Evolutionary conservation across 1,140 invertebrate species (phyloP).

Genomic region (Ruditapes philippinarum): DNA sequence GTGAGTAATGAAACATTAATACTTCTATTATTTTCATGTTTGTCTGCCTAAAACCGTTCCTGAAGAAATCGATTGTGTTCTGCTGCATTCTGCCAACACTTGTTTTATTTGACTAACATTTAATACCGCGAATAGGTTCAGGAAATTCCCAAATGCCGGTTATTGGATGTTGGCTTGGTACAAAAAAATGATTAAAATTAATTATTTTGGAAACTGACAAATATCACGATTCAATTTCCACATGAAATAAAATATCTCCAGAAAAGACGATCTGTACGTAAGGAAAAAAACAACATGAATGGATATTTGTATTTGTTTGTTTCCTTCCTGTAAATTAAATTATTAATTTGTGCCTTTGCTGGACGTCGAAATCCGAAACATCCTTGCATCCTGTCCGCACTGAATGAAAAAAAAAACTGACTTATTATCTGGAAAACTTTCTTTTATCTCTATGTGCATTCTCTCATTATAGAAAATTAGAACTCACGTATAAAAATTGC

Average conservation of each 20-base stretch:
- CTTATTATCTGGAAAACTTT: too few species aligned
- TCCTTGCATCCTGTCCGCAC: too few species aligned
- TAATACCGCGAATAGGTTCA: background rate
- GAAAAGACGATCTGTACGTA: too few species aligned
- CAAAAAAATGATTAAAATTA: background rate
- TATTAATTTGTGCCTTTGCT: background rate
- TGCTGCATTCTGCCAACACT: background rate
- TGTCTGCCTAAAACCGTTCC: background rate
- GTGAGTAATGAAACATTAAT: too few species aligned
- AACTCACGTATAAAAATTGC: background rate
- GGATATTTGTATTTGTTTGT: background rate
- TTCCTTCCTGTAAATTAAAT: background rate
- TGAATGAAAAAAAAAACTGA: too few species aligned
- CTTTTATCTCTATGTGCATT: too few species aligned
- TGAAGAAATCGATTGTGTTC: constrained; percentile 18
- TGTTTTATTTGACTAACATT: background rate
- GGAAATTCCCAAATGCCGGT: background rate
- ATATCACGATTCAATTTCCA: background rate
- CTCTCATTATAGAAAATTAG: too few species aligned
- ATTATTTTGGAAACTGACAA: background rate
- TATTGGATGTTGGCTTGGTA: too few species aligned
- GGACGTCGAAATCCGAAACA: too few species aligned
- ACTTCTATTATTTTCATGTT: background rate
- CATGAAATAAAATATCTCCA: too few species aligned
- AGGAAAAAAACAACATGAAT: background rate